Percentiles rank a stretch among this genome's conserved stretches.
phyloP scores from a whole-genome alignment of 2,113 vertebrate genomes.

The Tamias sibiricus region DNA sequence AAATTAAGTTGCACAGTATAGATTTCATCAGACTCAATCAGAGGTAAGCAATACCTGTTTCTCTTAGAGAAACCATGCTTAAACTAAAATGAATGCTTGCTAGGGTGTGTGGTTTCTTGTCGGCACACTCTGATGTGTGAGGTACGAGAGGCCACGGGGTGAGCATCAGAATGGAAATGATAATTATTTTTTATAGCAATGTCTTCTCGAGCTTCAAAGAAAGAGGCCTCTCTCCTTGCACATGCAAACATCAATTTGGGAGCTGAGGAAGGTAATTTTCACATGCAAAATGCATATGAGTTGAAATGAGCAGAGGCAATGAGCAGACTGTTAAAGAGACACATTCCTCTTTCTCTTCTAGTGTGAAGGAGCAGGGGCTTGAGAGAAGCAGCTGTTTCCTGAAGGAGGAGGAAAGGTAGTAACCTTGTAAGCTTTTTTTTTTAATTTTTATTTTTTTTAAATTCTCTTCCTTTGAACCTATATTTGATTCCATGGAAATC shows the following conservation, averaged over 20 bases:
- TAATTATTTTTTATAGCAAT: constrained; percentile 80
- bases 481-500: background rate
- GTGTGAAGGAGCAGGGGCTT: background rate
- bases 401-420: background rate
- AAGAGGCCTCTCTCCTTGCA: constrained; percentile 75
- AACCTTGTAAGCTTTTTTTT: background rate
- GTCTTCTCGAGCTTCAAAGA: constrained; percentile 81
- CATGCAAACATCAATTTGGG: constrained; percentile 76
- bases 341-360: background rate
- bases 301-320: constrained; percentile 70
- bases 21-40: constrained; percentile 1
- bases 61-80: constrained; percentile 66
- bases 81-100: constrained; percentile 36
- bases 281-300: constrained; percentile 81
- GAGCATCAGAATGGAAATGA: constrained; percentile 69
- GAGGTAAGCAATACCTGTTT: background rate
- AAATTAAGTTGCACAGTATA: background rate
- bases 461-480: background rate
- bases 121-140: constrained; percentile 72
- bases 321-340: constrained; percentile 67
- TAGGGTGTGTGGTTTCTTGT: constrained; percentile 67
- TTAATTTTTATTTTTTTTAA: background rate
- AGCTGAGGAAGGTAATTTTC: constrained; percentile 84
- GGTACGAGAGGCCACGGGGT: constrained; percentile 63
- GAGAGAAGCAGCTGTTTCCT: constrained; percentile 35